Percentiles rank a stretch among this genome's conserved stretches.
Conservation (phyloP, 2,797 vertebrate species). For the Neopelma chrysocephalum region DNA sequence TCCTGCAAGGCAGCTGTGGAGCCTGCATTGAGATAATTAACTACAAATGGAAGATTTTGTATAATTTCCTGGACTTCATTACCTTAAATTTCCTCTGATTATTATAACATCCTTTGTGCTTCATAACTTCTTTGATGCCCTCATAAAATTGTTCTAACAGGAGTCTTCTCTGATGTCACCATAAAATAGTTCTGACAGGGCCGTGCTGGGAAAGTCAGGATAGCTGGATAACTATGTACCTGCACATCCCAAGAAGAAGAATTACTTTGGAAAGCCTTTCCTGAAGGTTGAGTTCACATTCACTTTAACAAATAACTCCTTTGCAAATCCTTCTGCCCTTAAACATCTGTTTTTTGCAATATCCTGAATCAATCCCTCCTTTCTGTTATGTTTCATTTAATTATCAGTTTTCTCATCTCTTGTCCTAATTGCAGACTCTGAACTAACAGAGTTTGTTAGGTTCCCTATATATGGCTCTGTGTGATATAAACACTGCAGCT, state of each 20-base stretch:
- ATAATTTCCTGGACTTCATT: slow-evolving; percentile 45
- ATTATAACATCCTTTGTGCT: background rate
- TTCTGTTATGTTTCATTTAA: background rate
- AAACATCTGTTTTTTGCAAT: fast-evolving
- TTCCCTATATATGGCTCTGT: background rate
- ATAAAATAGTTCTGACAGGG: background rate
- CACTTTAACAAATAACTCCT: background rate
- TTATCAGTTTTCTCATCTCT: background rate
- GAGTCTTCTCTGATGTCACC: background rate
- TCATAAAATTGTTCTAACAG: background rate
- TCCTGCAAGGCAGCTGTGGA: slow-evolving; percentile 8
- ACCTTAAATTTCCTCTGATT: slow-evolving; percentile 16
- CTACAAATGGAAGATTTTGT: background rate
- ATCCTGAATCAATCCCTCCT: background rate
- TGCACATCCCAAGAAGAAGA: background rate
- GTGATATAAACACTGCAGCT: background rate
- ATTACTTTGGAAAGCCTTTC: background rate
- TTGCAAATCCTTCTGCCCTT: background rate
- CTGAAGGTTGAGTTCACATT: background rate
- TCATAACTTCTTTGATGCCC: background rate
- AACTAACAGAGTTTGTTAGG: background rate
- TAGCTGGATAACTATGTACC: background rate
- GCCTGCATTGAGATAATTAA: background rate
- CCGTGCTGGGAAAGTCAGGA: background rate
- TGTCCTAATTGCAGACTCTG: background rate